Conservation (phyloP, 2,113 vertebrate species). For the Diadophis punctatus region DNA sequence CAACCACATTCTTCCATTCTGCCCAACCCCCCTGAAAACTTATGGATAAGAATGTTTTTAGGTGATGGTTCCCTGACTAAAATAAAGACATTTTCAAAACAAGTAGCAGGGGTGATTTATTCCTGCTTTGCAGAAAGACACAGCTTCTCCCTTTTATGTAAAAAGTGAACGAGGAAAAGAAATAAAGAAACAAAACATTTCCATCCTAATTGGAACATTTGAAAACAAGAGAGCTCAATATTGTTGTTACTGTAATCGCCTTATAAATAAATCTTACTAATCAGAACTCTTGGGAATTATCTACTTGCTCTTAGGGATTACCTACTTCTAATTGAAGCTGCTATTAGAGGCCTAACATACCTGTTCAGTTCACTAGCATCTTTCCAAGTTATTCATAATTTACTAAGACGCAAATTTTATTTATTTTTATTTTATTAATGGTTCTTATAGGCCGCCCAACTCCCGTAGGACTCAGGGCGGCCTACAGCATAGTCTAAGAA, state of each 20-base stretch:
- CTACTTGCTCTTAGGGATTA: neutral
- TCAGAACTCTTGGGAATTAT: neutral
- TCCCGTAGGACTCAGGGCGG: too few relatives aligned
- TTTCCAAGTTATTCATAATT: slow-evolving; percentile 18
- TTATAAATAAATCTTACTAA: neutral
- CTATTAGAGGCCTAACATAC: neutral
- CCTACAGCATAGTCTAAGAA: too few relatives aligned
- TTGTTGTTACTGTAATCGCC: neutral
- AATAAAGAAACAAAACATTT: neutral
- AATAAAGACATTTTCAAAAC: neutral
- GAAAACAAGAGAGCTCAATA: neutral
- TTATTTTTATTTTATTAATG: too few relatives aligned
- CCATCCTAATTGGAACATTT: neutral
- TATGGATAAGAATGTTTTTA: neutral
- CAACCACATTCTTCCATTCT: neutral
- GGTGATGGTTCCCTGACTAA: neutral
- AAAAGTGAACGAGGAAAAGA: neutral
- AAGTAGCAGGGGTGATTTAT: neutral
- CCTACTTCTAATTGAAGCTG: neutral
- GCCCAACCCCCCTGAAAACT: neutral
- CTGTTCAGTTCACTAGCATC: neutral
- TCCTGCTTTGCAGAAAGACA: neutral
- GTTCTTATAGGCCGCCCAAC: too few relatives aligned
- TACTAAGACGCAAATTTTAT: neutral
- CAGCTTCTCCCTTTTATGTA: neutral